Evolutionary conservation across 2,888 invertebrate genomes (phyloP).

Genomic region (Philhelius pedissequus): DNA sequence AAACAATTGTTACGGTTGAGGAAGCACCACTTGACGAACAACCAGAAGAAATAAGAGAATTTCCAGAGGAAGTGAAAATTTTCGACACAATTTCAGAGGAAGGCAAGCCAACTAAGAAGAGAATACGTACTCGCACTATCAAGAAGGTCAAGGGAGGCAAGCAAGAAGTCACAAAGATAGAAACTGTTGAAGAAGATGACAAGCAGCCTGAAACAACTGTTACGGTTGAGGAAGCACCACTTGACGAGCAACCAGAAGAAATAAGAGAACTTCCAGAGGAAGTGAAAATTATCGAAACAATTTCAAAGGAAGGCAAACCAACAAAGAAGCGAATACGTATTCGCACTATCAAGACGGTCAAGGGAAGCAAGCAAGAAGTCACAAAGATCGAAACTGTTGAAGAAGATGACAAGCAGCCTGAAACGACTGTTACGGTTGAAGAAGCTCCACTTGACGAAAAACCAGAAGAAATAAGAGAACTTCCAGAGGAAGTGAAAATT

Average conservation of each 20-base stretch:
- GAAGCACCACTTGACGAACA: constrained; percentile 20
- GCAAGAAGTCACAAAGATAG: background rate
- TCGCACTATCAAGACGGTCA: constrained; percentile 55
- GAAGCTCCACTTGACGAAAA: constrained; percentile 56
- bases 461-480: background rate
- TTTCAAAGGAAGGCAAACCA: constrained; percentile 74
- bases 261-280: constrained; percentile 71
- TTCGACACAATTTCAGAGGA: background rate
- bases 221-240: constrained; percentile 71
- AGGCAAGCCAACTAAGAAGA: background rate
- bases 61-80: background rate
- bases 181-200: background rate
- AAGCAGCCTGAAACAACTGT: background rate
- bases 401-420: constrained; percentile 73
- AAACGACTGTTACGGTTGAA: constrained; percentile 73
- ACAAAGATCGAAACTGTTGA: constrained; percentile 74
- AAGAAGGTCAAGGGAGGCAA: background rate
- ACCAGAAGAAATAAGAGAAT: background rate
- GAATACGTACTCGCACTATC: background rate
- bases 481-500: constrained; percentile 69
- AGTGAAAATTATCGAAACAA: constrained; percentile 77
- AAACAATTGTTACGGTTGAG: constrained; percentile 73
- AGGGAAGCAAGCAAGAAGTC: constrained; percentile 70
- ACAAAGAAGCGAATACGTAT: constrained; percentile 73
- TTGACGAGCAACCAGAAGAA: constrained; percentile 56